phyloP scores from a whole-genome alignment of 2,113 vertebrate genomes.

The Microtus montanus region DNA sequence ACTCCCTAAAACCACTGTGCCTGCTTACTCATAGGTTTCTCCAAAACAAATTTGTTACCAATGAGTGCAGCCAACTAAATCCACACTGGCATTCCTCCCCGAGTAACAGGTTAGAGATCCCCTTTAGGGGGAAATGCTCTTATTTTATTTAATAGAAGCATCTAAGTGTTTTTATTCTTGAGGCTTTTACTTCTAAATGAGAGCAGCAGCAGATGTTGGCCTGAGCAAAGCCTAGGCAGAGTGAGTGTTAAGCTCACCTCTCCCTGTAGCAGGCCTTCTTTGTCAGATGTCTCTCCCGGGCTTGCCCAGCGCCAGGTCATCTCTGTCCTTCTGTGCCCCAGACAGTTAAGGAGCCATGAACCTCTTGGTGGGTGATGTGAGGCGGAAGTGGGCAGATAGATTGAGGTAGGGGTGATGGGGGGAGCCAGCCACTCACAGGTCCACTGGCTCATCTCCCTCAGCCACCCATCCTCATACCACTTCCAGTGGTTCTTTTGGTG shows the following conservation, averaged over 20 bases:
- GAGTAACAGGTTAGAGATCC: rapidly evolving
- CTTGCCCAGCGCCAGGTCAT: rapidly evolving
- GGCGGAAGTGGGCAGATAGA: neutral
- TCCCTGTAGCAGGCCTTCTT: neutral
- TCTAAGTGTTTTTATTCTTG: neutral
- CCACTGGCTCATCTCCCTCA: rapidly evolving
- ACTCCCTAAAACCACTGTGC: neutral
- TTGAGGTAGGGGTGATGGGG: neutral
- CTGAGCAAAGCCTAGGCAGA: neutral
- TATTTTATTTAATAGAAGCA: neutral
- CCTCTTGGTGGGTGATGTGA: too few relatives aligned
- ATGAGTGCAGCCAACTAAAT: rapidly evolving
- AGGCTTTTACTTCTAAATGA: neutral
- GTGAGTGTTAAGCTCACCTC: too few relatives aligned
- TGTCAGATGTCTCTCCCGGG: neutral
- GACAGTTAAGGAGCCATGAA: neutral
- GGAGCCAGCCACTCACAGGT: neutral
- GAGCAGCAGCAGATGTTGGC: neutral
- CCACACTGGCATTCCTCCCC: rapidly evolving
- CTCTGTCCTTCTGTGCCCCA: neutral
- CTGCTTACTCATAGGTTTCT: neutral
- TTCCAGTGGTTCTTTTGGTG: neutral
- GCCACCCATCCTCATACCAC: slow-evolving; percentile 40
- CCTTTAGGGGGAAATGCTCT: neutral
- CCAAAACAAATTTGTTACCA: neutral